These are phyloP conservation scores for Sthenelais limicola DNA, from an alignment of 2,888 invertebrate species.

Conservation along the genomic window DNA sequence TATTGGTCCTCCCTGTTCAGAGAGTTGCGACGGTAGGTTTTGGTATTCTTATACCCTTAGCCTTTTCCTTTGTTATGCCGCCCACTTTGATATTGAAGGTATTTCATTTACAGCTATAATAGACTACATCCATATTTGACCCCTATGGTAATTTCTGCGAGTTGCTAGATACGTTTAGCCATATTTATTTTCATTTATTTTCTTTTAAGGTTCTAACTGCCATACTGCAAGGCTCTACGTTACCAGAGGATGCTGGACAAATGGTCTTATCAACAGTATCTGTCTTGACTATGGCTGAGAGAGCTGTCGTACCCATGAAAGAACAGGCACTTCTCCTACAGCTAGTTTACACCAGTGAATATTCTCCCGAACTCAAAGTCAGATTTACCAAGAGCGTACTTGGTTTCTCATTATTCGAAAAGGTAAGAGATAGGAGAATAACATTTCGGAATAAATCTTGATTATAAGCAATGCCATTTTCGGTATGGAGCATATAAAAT, in stretches of 20 bases:
- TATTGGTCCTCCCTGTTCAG: slow-evolving; percentile 57
- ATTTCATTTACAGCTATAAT: no score
- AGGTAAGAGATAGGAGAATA: slow-evolving; percentile 53
- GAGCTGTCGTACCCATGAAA: slow-evolving; percentile 42
- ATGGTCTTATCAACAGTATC: slow-evolving; percentile 53
- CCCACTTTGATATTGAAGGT: no score
- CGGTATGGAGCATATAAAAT: no score
- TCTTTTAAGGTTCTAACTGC: slow-evolving; percentile 27
- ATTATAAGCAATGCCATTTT: no score
- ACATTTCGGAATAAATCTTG: no score
- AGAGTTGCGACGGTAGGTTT: slow-evolving; percentile 57
- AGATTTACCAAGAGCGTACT: slow-evolving; percentile 68
- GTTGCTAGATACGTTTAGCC: no score
- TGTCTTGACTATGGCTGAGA: slow-evolving; percentile 52
- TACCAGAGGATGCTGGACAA: slow-evolving; percentile 43
- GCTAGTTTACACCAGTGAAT: slow-evolving; percentile 52
- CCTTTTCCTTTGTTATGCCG: no score
- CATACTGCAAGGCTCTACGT: neutral
- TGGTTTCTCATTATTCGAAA: slow-evolving; percentile 67
- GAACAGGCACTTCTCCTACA: slow-evolving; percentile 13
- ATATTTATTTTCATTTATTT: neutral
- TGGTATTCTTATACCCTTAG: neutral
- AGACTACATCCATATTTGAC: no score
- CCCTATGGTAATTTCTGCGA: no score
- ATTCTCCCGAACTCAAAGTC: slow-evolving; percentile 49